Evolutionary conservation across 2,797 vertebrate genomes (phyloP).

Genomic region (Huso huso): DNA sequence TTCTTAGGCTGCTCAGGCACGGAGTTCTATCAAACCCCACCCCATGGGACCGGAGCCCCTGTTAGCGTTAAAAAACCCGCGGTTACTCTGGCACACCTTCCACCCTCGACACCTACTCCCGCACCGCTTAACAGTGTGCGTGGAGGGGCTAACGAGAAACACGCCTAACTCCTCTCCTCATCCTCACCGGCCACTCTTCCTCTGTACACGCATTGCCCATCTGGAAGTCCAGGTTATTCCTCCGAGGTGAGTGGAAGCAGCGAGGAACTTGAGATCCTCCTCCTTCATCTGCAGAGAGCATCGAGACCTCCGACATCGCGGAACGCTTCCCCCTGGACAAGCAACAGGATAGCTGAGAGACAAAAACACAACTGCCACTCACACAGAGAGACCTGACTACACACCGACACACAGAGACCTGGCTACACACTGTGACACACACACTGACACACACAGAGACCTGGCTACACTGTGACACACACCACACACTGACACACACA

Average conservation of each 20-base stretch:
- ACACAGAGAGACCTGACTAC: no score
- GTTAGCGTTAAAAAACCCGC: slow-evolving; percentile 73
- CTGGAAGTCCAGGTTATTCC: slow-evolving; percentile 95
- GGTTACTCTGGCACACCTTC: slow-evolving; percentile 70
- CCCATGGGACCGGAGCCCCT: slow-evolving; percentile 66
- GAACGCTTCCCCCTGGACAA: slow-evolving; percentile 81
- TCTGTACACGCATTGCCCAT: slow-evolving; percentile 96
- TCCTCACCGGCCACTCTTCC: slow-evolving; percentile 86
- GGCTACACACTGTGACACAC: no score
- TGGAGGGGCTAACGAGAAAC: no score
- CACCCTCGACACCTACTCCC: slow-evolving; percentile 53
- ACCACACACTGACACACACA: no score
- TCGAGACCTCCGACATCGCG: slow-evolving; percentile 98
- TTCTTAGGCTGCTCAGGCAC: slow-evolving; percentile 74
- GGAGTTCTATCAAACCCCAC: slow-evolving; percentile 75
- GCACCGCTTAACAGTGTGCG: slow-evolving; percentile 61
- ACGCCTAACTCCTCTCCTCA: neutral
- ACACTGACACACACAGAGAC: no score
- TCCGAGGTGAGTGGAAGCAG: slow-evolving; percentile 91
- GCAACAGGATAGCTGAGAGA: slow-evolving; percentile 74
- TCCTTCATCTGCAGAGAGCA: slow-evolving; percentile 99
- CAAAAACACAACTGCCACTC: no score
- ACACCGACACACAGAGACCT: no score
- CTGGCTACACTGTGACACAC: no score
- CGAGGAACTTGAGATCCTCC: slow-evolving; percentile 98